These are phyloP conservation scores for Pleuronectes platessa DNA, from an alignment of 2,113 vertebrate species.

Conservation along the genomic window DNA sequence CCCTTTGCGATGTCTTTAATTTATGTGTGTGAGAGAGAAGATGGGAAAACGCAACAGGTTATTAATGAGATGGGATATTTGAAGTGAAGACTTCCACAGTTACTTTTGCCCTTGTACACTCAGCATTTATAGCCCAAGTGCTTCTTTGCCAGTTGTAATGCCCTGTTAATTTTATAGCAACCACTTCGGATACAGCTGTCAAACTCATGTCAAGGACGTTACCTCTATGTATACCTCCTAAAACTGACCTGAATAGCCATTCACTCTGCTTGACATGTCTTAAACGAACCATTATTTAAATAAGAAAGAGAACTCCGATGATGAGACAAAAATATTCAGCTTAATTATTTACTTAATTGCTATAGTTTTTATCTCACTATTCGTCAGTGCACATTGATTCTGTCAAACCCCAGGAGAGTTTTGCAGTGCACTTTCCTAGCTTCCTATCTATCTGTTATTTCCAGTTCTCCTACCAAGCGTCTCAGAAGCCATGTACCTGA, in stretches of 20 bases:
- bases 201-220: slow-evolving; percentile 15
- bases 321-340: no score
- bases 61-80: slow-evolving; percentile 45
- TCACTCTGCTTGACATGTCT: slow-evolving; percentile 20
- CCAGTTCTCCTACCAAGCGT: no score
- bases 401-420: slow-evolving; percentile 24
- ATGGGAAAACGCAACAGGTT: slow-evolving; percentile 17
- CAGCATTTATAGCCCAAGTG: slow-evolving; percentile 14
- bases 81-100: slow-evolving; percentile 32
- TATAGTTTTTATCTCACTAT: slow-evolving; percentile 5
- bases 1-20: slow-evolving; percentile 35
- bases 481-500: no score
- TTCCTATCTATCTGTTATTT: slow-evolving; percentile 52
- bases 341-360: no score
- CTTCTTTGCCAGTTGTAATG: slow-evolving; percentile 25
- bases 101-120: slow-evolving; percentile 5
- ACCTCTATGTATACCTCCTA: neutral
- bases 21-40: neutral
- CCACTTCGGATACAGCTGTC: slow-evolving; percentile 17
- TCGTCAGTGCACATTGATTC: slow-evolving; percentile 57
- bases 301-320: no score
- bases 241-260: neutral
- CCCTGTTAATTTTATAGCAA: slow-evolving; percentile 28
- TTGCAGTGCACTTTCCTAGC: slow-evolving; percentile 39
- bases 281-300: neutral